Base-by-base conservation (phyloP, 2,888 invertebrate genomes). In the Drosophila helvetica region DNA sequence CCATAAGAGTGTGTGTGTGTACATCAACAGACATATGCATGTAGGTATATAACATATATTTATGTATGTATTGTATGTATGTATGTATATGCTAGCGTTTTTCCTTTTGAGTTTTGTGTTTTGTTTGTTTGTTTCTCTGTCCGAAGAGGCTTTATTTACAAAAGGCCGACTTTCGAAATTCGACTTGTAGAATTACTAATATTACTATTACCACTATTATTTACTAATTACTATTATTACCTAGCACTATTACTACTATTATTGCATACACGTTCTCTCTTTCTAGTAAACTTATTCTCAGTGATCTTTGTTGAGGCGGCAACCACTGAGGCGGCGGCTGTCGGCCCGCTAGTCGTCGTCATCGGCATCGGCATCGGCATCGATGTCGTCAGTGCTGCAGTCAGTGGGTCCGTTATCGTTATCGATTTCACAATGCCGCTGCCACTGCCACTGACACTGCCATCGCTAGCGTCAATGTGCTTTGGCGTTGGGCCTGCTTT, bases 211-310 rank as follows among this genome's bases (percentile, higher is more conserved):
- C 54, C 61, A 38, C 65, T 75, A 76, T 62, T 75, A 75, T 76
- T 58, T 74, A 58, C 62, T 74, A 74, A 62, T 69, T 38, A 62
- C 57, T 73, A 62, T 62, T 51, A 58, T 60, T 67, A 52, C 48
- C 68, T 84, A 74, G 54, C 50, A 71, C 70, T 89, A 88, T 84
- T 90, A 90, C 89, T 84, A 89, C 82, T 90, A 90, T 90, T 91
- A 84, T 91, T 90, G 87, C 91, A 90, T 79, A 90, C 87, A 79
- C 91, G 91, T 89, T 91, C 90, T 86, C 91, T 88, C 79, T 91
- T 91, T 77, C 91, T 90, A 75, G 92, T 91, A 85, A 90, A 91
- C 80, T 91, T 92, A 88, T 91, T 91, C 68, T 86, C 88, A 82
- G 89, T 86, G 79, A 82, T 89, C 83, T 84, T 88, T 62, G 89